Base-by-base conservation (phyloP, 2,113 vertebrate genomes). In the Thymallus thymallus region DNA sequence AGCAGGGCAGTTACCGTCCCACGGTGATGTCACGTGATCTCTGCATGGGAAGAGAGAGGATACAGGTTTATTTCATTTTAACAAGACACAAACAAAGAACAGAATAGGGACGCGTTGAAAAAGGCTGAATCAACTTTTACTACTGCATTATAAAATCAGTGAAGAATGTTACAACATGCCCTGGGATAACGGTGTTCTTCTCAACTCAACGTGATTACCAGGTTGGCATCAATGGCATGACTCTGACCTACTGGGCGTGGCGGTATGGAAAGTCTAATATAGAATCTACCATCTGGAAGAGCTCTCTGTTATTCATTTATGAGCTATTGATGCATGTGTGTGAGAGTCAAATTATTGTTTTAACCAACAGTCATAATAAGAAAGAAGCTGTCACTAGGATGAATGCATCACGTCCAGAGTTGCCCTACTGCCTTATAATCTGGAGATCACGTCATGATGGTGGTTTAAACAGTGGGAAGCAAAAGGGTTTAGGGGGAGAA, bases 401-500 rank as follows among this genome's bases (percentile, higher is more conserved):
- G 84, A 91, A 90, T 81, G 80, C 69, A 60, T 82, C 71, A 80
- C 9, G 85, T 82, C 84, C 72, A 70, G 74, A 80, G 76, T 20
- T 69, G 60, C 9, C 35, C 9, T 41, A 41, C 35, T 41, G 35
- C 35, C 35, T 41, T 41, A 12, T 41, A 41, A 41, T 41, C 35
- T 41, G 35, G 35, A 2, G 9, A 41, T 41, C 35, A 41, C 35
- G 35, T 41, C 35, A 41, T 41, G 35, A 41, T 41, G 35, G 88
- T 62, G 72, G 82, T 88, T 90, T 88, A 77, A 84, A 41, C 77
- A 32, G 63, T 66, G 76, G 82, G 72, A 86, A 78, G 72, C 73
- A 83, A 88, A 89, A 87, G 82, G 82, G 85, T 89, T 87, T 51
- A 18, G 48, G 16, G 14, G 62, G 80, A 83, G 78, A 71, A 91